Evolutionary conservation across 1,140 invertebrate genomes (phyloP).

Genomic region (Cherax quadricarinatus): DNA sequence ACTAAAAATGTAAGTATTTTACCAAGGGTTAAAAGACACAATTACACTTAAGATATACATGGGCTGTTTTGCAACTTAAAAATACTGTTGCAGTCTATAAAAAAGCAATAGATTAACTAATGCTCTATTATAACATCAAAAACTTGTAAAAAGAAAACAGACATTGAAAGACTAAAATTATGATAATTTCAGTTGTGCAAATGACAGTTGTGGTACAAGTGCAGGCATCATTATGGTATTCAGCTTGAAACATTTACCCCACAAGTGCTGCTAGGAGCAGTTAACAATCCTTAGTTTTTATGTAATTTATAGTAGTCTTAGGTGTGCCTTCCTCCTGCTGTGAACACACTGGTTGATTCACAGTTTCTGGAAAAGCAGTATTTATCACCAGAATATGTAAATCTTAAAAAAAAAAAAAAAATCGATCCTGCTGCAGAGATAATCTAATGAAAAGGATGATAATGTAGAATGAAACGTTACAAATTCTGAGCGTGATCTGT

Average conservation of each 20-base stretch:
- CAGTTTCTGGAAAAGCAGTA: constrained; percentile 10
- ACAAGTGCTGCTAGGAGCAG: neutral
- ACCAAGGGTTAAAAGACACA: no score
- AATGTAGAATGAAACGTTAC: neutral
- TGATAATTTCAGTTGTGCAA: neutral
- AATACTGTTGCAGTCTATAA: no score
- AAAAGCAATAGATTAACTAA: no score
- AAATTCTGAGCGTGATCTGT: neutral
- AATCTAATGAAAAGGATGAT: no score
- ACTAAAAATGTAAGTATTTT: no score
- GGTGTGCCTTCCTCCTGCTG: neutral
- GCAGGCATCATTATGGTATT: neutral
- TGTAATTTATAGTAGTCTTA: neutral
- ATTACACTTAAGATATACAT: no score
- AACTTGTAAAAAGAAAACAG: no score
- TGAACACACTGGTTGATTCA: neutral
- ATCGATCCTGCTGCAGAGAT: no score
- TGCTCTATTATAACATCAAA: no score
- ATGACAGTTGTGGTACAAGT: neutral
- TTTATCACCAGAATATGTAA: neutral
- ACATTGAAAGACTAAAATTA: no score
- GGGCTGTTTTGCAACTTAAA: no score
- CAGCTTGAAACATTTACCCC: neutral
- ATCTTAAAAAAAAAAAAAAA: neutral
- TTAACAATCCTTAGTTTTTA: constrained; percentile 1